Base-by-base conservation (phyloP, 2,888 invertebrate genomes). In the Seira sanloemensis region DNA sequence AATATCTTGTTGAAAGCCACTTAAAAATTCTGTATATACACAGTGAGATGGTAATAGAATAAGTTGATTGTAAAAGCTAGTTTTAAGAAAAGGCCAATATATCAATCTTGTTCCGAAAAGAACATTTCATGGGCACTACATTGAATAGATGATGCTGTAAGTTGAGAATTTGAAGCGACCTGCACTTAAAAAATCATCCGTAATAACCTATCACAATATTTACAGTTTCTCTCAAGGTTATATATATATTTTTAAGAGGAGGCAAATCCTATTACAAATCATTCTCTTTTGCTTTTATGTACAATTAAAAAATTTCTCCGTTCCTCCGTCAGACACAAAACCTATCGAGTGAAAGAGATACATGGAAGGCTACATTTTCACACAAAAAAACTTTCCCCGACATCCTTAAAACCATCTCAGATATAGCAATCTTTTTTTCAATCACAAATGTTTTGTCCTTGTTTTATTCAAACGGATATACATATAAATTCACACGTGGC, bases 361-460 rank as follows among this genome's bases (percentile, higher is more conserved):
- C 54, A 25, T 83, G 83, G 83, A 83, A 83, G 83, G 83, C 83
- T 83, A 83, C 73, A 67, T 78, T 78, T 83, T 83, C 83, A 78
- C 58, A 82, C n/a, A n/a, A n/a, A 82, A 69, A 68, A 71, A 58
- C n/a, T 62, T 71, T 71, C 75, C 75, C 50, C 62, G 65, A 26
- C 46, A 12, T 37, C 37, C 37, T 37, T 37, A 37, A 37, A 37
- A 37, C 37, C 37, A 5, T n/a, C n/a, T n/a, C n/a, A n/a, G n/a
- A n/a, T n/a, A n/a, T n/a, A n/a, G n/a, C n/a, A n/a, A n/a, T n/a
- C n/a, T n/a, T n/a, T n/a, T n/a, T n/a, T n/a, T n/a, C n/a, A n/a
- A n/a, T n/a, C n/a, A n/a, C n/a, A n/a, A n/a, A n/a, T n/a, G n/a
- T n/a, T n/a, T n/a, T n/a, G n/a, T n/a, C n/a, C n/a, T n/a, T n/a